phyloP scores from a whole-genome alignment of 2,888 invertebrate genomes.

The Melikaiella ostensackeni region DNA sequence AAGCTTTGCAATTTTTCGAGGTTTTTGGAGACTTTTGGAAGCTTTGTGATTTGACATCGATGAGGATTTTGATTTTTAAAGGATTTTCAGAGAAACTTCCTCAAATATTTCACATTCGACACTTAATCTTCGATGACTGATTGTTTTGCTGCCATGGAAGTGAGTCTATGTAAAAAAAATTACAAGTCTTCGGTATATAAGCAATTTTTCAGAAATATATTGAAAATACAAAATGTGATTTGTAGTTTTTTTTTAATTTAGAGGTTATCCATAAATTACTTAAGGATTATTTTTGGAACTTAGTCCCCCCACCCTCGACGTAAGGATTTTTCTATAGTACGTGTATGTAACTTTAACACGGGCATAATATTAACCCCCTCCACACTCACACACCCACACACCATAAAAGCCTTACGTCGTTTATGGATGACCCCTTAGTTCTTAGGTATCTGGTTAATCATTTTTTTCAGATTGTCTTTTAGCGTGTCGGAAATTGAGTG shows the following conservation, averaged over 20 bases:
- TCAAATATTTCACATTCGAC: slow-evolving; percentile 12
- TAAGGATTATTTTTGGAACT: too few species aligned
- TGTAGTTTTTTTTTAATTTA: slow-evolving; percentile 5
- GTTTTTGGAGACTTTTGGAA: not conserved
- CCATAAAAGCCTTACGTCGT: too few species aligned
- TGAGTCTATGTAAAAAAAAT: not conserved
- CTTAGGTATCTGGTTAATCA: too few species aligned
- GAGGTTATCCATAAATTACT: too few species aligned
- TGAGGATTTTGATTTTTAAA: not conserved
- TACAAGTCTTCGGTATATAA: slow-evolving; percentile 34
- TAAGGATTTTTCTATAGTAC: too few species aligned
- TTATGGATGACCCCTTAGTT: too few species aligned
- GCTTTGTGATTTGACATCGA: not conserved
- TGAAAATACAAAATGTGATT: slow-evolving; percentile 30
- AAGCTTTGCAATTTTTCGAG: not conserved
- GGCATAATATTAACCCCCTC: too few species aligned
- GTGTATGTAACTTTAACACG: too few species aligned
- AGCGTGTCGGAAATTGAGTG: too few species aligned
- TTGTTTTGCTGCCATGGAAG: not conserved
- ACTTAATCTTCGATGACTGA: slow-evolving; percentile 18
- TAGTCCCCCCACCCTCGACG: too few species aligned
- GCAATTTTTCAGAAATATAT: slow-evolving; percentile 40
- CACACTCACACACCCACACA: too few species aligned
- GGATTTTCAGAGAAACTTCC: slow-evolving; percentile 15
- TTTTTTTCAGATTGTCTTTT: too few species aligned